Conservation (phyloP, 2,888 invertebrate species). For the Arrhopalites spinosus region DNA sequence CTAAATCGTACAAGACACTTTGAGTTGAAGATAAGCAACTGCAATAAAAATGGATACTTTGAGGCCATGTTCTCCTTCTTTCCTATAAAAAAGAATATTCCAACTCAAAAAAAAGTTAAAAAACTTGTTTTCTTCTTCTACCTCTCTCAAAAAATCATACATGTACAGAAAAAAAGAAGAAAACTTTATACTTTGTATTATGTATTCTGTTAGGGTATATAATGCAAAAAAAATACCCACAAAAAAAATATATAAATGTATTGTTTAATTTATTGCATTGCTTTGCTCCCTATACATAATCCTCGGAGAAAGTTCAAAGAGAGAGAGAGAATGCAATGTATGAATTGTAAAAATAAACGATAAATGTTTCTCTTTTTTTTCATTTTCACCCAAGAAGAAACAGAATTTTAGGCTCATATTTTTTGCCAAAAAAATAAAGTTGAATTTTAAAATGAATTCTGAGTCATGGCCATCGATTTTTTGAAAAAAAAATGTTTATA, state of each 20-base stretch:
- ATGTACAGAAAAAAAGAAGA: not conserved
- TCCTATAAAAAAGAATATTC: too few species aligned
- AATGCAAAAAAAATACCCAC: too few species aligned
- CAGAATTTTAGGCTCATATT: not conserved
- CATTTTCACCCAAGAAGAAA: not conserved
- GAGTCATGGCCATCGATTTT: too few species aligned
- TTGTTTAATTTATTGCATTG: not conserved
- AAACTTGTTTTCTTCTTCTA: too few species aligned
- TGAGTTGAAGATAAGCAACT: not conserved
- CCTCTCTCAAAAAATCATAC: not conserved
- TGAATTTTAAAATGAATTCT: not conserved
- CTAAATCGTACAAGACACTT: too few species aligned
- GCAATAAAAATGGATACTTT: too few species aligned
- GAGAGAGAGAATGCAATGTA: not conserved
- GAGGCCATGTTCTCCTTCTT: too few species aligned
- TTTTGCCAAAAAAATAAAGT: not conserved
- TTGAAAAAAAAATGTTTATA: too few species aligned
- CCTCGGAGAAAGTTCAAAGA: not conserved
- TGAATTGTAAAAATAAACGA: constrained; percentile 1
- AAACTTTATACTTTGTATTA: too few species aligned
- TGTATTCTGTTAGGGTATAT: too few species aligned
- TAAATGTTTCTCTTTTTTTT: constrained; percentile 22
- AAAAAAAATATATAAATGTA: too few species aligned
- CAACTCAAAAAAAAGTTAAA: not conserved
- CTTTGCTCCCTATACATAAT: not conserved